Base-by-base conservation (phyloP, 2,113 vertebrate genomes). In the Percina caprodes region DNA sequence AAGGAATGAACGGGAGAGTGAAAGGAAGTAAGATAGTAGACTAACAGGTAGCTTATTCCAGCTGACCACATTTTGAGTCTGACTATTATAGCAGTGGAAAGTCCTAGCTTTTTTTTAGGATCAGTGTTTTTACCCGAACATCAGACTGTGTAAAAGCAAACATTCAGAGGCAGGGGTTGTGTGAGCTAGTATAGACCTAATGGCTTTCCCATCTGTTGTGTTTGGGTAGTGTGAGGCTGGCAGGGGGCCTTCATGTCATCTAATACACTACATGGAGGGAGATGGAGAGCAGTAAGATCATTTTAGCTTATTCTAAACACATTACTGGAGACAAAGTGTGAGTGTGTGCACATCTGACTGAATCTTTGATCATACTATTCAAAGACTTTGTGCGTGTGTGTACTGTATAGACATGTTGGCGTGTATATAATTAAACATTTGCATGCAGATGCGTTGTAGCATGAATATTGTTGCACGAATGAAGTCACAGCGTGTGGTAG, bases 141-240 rank as follows among this genome's bases (percentile, higher is more conserved):
- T 75, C 70, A 76, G 19, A 45, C 49, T 55, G 46, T 74, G 74
- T 76, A 61, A 83, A 86, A 80, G 9, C 62, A 74, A 69, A 69
- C 69, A 39, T 51, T 78, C 42, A n/a, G 60, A 58, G 76, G 46
- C 58, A 52, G 30, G 30, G 42, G 71, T 61, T 73, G 49, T 72
- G 69, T 69, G 68, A 56, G 61, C 46, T 56, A 6, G 55, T 48
- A 45, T 14, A 70, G 15, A 77, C 46, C 78, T 84, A 70, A 83
- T 86, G 70, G 35, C 73, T 84, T 84, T 80, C n/a, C 90, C 85
- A 77, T 91, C 88, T 91, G 90, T 66, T 84, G 74, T 71, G 69
- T 77, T 58, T 52, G 56, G 42, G 42, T 19, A 69, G 68, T 33
- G 77, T 39, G 49, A 39, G 46, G 69, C 68, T 76, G 48, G 26